Percentiles rank a stretch among this genome's conserved stretches.
phyloP scores from a whole-genome alignment of 2,797 vertebrate species.

The Gymnoscopelus braueri region DNA sequence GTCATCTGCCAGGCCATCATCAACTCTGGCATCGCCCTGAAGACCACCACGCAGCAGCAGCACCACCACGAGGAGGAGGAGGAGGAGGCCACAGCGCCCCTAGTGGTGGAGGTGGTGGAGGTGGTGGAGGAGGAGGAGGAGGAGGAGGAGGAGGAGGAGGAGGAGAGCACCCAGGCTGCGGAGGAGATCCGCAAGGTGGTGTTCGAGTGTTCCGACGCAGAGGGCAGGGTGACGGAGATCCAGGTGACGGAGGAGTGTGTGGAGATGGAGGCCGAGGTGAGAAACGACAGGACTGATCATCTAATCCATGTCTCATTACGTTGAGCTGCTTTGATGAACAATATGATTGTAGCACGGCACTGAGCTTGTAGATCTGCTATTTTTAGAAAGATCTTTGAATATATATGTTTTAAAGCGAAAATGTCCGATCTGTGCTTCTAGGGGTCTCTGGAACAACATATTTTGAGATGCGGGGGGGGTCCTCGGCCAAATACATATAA shows the following conservation, averaged over 20 bases:
- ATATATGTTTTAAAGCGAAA: too few species aligned
- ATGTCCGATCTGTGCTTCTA: too few species aligned
- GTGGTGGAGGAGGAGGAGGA: conserved; percentile 64
- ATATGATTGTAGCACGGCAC: too few species aligned
- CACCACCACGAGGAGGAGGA: conserved; percentile 33
- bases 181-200: conserved; percentile 63
- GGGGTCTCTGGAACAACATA: too few species aligned
- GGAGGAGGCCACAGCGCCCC: conserved; percentile 51
- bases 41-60: conserved; percentile 63
- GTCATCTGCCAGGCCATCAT: conserved; percentile 95
- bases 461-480: too few species aligned
- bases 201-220: conserved; percentile 61
- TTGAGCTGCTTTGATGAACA: too few species aligned
- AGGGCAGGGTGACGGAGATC: conserved; percentile 73
- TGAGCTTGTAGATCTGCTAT: too few species aligned
- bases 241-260: conserved; percentile 82
- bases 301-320: too few species aligned
- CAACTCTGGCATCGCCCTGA: conserved; percentile 91
- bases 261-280: conserved; percentile 69
- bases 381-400: too few species aligned
- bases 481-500: too few species aligned
- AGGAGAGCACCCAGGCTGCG: conserved; percentile 35
- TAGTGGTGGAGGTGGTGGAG: conserved; percentile 56
- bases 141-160: conserved; percentile 63
- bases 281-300: neutral